A percentile compares a stretch with the other conserved stretches of the same genome.
Conservation (phyloP, 2,888 invertebrate genomes). For the Trissonchulus sp. region DNA sequence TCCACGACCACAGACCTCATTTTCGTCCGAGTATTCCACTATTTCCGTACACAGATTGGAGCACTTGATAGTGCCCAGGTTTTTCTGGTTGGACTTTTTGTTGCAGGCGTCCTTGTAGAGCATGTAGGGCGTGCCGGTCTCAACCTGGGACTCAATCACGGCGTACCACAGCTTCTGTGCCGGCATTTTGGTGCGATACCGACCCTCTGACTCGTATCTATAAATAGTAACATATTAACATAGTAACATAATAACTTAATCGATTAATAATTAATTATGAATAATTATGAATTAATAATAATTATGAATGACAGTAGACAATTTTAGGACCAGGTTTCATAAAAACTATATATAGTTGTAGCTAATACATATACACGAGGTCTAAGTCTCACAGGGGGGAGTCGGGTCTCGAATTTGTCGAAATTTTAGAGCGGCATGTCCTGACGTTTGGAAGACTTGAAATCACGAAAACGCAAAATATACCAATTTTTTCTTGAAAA, state of each 20-base stretch:
- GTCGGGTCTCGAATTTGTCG: too few relatives aligned
- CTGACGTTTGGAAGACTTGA: too few relatives aligned
- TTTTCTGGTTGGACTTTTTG: constrained; percentile 92
- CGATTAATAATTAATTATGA: too few relatives aligned
- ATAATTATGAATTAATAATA: too few relatives aligned
- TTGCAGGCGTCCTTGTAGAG: constrained; percentile 75
- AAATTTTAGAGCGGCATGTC: too few relatives aligned
- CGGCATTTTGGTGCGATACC: constrained; percentile 57
- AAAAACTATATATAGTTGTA: too few relatives aligned
- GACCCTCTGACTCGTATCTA: constrained; percentile 47
- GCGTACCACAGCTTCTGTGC: constrained; percentile 89
- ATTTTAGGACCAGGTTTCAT: too few relatives aligned
- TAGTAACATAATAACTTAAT: background rate
- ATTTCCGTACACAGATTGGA: constrained; percentile 98
- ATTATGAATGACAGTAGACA: too few relatives aligned
- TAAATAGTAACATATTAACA: background rate
- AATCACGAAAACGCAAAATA: too few relatives aligned
- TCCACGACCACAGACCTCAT: constrained; percentile 69
- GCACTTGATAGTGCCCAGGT: constrained; percentile 94
- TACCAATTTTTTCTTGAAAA: too few relatives aligned
- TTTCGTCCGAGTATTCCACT: constrained; percentile 80
- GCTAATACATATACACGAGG: too few relatives aligned
- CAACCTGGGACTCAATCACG: constrained; percentile 79
- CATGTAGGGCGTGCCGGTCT: constrained; percentile 96
- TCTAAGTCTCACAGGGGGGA: too few relatives aligned